phyloP scores from a whole-genome alignment of 35 echinoderm and acorn worm genomes.

The Holothuria glaberrima region DNA sequence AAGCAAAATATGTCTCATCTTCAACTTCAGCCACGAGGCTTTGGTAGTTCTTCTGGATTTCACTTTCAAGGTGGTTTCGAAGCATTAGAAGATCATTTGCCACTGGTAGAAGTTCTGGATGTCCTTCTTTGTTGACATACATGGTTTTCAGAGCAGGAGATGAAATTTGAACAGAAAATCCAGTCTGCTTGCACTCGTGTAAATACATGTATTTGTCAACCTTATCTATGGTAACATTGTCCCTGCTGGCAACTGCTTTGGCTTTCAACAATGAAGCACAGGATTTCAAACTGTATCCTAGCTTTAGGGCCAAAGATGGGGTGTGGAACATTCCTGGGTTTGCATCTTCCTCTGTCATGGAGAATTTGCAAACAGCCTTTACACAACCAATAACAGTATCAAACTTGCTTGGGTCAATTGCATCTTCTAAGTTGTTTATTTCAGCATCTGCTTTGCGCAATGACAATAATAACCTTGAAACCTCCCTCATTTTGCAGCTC shows the following conservation, averaged over 20 bases:
- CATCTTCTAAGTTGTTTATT: neutral
- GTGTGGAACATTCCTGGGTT: neutral
- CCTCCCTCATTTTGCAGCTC: constrained; percentile 1
- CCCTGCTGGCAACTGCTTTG: neutral
- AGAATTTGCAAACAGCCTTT: neutral
- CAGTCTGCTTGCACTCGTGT: constrained; percentile 15
- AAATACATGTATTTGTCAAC: neutral
- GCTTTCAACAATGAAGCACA: neutral
- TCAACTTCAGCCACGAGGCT: neutral
- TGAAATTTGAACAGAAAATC: neutral
- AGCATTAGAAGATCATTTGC: neutral
- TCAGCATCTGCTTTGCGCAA: neutral
- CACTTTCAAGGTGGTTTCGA: neutral
- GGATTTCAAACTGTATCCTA: constrained; percentile 9
- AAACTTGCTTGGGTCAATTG: neutral
- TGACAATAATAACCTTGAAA: neutral
- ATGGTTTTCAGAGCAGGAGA: neutral
- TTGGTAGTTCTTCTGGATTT: neutral
- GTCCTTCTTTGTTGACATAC: neutral
- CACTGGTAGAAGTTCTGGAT: neutral
- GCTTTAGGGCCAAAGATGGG: constrained; percentile 3
- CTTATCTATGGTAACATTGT: neutral
- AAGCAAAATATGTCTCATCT: neutral
- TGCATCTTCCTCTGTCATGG: neutral
- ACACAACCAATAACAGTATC: neutral